phyloP scores from a whole-genome alignment of 2,113 vertebrate species.

The Lepus americanus region DNA sequence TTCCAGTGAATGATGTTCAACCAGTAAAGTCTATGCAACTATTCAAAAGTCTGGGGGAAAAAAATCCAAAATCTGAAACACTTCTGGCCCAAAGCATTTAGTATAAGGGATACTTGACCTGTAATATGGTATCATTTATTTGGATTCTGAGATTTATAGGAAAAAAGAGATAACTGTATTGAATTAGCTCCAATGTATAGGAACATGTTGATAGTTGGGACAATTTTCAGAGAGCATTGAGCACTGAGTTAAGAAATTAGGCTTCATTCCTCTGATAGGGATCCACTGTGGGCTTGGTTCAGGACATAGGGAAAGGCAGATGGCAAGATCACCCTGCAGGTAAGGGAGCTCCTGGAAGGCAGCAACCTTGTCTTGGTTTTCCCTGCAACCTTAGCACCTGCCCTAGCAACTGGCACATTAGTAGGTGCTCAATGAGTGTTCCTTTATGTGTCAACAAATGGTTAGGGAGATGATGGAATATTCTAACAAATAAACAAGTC shows the following conservation, averaged over 20 bases:
- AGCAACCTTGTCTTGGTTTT: background rate
- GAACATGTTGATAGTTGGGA: background rate
- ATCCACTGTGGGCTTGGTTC: background rate
- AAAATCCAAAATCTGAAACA: no score
- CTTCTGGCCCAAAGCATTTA: no score
- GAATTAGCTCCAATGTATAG: background rate
- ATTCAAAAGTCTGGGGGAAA: no score
- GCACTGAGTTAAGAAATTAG: background rate
- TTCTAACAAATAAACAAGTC: background rate
- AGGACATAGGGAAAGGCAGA: background rate
- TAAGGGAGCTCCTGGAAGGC: background rate
- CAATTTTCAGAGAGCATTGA: background rate
- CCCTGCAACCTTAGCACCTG: background rate
- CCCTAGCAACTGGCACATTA: background rate
- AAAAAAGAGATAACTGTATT: background rate
- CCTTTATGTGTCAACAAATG: background rate
- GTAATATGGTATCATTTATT: background rate
- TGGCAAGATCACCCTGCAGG: no score
- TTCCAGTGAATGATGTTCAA: no score
- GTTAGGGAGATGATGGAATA: background rate
- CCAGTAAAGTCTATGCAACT: no score
- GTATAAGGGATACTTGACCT: no score
- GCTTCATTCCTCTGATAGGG: background rate
- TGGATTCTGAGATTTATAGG: background rate
- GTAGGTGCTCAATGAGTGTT: no score